Conservation (phyloP, 2,113 vertebrate species). For the Pungitius pungitius region DNA sequence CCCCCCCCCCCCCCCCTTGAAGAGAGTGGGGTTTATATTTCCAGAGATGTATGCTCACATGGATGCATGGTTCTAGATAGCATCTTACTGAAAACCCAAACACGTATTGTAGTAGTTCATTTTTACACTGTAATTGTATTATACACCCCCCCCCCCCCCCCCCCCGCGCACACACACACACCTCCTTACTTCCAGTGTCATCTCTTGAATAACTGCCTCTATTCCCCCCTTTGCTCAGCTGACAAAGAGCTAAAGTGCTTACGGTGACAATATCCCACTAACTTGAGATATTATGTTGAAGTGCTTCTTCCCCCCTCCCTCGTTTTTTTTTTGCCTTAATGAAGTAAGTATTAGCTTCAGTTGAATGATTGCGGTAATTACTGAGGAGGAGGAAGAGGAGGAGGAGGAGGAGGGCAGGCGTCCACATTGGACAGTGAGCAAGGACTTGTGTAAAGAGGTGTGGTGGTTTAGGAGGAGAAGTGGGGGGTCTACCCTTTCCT, state of each 20-base stretch:
- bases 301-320: constrained; percentile 12
- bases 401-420: constrained; percentile 1
- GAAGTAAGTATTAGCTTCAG: constrained; percentile 76
- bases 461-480: constrained; percentile 15
- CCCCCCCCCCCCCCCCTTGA: too few species aligned
- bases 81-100: background rate
- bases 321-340: constrained; percentile 57
- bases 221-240: constrained; percentile 27
- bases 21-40: background rate
- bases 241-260: constrained; percentile 31
- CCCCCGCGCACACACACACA: too few species aligned
- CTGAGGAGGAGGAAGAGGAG: constrained; percentile 27
- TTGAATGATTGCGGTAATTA: constrained; percentile 80
- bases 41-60: background rate
- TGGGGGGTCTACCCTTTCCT: constrained; percentile 18
- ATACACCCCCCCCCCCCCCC: too few species aligned
- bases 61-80: background rate
- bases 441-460: constrained; percentile 40
- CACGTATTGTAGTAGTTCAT: background rate
- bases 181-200: background rate
- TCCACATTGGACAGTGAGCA: constrained; percentile 53
- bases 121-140: background rate
- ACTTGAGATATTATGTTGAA: constrained; percentile 39
- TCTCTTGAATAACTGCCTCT: constrained; percentile 17
- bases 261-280: constrained; percentile 53